Evolutionary conservation across 2,113 vertebrate species (phyloP).

Genomic region (Muntiacus reevesi): DNA sequence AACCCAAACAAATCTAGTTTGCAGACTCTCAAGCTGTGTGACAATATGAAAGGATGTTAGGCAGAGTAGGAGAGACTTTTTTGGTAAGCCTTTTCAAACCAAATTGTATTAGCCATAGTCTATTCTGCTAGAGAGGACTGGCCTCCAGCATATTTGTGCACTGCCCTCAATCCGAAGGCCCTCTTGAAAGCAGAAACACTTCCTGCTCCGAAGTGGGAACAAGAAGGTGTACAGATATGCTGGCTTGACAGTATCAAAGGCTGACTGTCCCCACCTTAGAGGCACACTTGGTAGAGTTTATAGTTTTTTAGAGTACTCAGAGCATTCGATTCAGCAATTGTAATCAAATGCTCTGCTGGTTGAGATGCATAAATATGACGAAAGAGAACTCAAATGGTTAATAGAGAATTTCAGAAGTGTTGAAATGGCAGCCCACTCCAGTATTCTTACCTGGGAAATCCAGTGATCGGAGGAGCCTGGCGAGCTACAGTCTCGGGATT

Average conservation of each 20-base stretch:
- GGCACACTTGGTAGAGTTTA: neutral
- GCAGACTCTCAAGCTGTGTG: neutral
- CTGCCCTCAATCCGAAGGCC: accelerated
- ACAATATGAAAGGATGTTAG: neutral
- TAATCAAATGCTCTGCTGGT: neutral
- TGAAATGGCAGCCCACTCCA: neutral
- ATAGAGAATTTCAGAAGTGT: neutral
- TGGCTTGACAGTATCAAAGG: neutral
- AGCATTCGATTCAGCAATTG: neutral
- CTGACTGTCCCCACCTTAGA: neutral
- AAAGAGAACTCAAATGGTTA: neutral
- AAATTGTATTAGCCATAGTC: neutral
- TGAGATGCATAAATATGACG: neutral
- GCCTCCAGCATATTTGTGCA: accelerated
- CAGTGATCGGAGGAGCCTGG: neutral
- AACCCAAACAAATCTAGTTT: neutral
- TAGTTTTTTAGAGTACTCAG: neutral
- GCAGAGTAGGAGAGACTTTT: neutral
- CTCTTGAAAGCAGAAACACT: neutral
- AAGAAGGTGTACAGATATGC: neutral
- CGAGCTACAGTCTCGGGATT: neutral
- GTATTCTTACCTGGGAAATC: neutral
- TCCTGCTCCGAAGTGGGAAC: neutral
- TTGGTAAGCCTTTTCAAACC: neutral
- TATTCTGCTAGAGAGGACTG: neutral